A percentile compares a stretch with the other conserved stretches of the same genome.
phyloP scores from a whole-genome alignment of 2,797 vertebrate genomes.

The Lacerta bilineata region DNA sequence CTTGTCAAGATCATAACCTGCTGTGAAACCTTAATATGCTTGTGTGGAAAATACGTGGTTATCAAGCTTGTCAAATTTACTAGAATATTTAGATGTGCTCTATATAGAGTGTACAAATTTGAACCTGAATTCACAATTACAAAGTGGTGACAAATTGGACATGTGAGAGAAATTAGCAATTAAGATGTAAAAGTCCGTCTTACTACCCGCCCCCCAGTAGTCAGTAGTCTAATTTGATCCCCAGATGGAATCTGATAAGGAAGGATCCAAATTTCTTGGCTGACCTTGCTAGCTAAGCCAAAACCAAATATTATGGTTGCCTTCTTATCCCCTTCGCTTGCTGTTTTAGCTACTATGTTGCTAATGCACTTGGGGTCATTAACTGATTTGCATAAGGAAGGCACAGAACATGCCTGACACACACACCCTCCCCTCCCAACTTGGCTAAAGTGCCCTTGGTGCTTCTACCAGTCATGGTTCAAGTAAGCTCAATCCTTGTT shows the following conservation, averaged over 20 bases:
- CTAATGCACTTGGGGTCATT: not conserved
- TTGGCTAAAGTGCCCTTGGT: not conserved
- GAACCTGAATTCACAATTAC: not conserved
- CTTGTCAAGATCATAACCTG: not conserved
- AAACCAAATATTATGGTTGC: not conserved
- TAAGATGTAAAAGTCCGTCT: not conserved
- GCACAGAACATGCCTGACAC: not conserved
- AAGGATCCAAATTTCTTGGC: not conserved
- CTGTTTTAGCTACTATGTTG: not conserved
- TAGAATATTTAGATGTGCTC: not conserved
- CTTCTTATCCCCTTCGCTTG: not conserved
- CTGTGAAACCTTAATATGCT: not conserved
- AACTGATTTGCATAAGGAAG: not conserved
- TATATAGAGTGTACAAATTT: not conserved
- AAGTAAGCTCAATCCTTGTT: not conserved
- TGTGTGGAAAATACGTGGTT: not conserved
- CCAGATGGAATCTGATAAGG: constrained; percentile 7
- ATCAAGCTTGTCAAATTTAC: not conserved
- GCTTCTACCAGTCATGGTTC: not conserved
- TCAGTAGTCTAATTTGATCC: not conserved
- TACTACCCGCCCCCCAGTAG: not conserved
- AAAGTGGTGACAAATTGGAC: not conserved
- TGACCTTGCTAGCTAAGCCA: not conserved
- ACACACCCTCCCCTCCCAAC: not conserved
- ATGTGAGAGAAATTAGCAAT: not conserved